Evolutionary conservation across 2,888 invertebrate species (phyloP).

Genomic region (Sphaeridia pumilis): DNA sequence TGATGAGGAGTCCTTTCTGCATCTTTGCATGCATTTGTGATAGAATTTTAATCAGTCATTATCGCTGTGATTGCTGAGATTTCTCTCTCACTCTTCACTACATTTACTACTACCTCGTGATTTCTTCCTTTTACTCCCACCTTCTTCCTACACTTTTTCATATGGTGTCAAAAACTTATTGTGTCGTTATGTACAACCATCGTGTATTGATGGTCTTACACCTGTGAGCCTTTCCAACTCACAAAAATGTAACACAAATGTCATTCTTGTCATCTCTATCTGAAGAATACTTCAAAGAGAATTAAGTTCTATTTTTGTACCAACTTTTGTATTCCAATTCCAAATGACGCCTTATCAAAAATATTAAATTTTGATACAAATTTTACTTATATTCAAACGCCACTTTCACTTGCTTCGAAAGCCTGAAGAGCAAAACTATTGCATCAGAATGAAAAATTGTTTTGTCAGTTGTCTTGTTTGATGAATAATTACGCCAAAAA

Average conservation of each 20-base stretch:
- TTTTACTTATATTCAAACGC: not conserved
- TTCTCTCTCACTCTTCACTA: too few relatives aligned
- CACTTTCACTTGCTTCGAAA: not conserved
- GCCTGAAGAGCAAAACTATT: not conserved
- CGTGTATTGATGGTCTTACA: too few relatives aligned
- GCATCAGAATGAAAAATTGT: too few relatives aligned
- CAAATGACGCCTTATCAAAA: not conserved
- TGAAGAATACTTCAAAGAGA: too few relatives aligned
- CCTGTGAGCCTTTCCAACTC: not conserved
- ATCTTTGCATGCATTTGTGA: not conserved
- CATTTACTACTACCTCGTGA: too few relatives aligned
- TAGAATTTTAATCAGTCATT: not conserved
- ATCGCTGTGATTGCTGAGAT: too few relatives aligned
- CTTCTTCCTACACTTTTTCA: not conserved
- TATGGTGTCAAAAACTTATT: not conserved
- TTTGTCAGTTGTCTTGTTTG: too few relatives aligned
- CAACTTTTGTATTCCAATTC: constrained; percentile 3
- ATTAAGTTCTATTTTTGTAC: constrained; percentile 5
- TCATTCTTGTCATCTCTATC: too few relatives aligned
- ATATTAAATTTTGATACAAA: not conserved
- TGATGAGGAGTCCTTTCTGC: not conserved
- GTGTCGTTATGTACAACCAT: not conserved
- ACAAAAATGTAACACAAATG: not conserved
- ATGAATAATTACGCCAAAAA: too few relatives aligned
- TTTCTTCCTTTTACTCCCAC: not conserved